A percentile compares a stretch with the other conserved stretches of the same genome.
phyloP scores from a whole-genome alignment of 2,888 invertebrate genomes.

The Blera fallax region DNA sequence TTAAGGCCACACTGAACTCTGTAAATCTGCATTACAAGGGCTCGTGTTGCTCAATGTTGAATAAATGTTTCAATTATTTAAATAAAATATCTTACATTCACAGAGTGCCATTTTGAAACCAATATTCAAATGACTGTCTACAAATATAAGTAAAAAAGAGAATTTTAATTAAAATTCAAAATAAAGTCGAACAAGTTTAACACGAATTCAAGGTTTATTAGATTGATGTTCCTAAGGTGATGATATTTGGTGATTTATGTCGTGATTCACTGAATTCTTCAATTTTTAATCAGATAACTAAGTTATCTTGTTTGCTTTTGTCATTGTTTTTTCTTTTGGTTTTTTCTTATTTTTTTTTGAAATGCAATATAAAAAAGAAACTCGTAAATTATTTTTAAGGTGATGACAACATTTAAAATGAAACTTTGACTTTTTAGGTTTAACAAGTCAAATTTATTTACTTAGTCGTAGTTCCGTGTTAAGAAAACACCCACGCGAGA shows the following conservation, averaged over 20 bases:
- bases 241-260: conserved; percentile 51
- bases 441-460: neutral
- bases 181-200: conserved; percentile 20
- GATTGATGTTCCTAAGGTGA: conserved; percentile 41
- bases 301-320: conserved; percentile 4
- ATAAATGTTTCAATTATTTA: neutral
- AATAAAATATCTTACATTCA: neutral
- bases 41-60: neutral
- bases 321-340: neutral
- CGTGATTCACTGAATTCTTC: conserved; percentile 21
- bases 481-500: neutral
- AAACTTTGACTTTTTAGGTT: neutral
- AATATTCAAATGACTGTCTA: conserved; percentile 6
- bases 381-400: conserved; percentile 24
- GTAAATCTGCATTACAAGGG: neutral
- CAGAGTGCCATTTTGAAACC: neutral
- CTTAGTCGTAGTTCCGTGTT: neutral
- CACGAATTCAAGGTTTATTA: conserved; percentile 45
- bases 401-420: conserved; percentile 24
- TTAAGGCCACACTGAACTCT: neutral
- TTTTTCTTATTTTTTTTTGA: neutral
- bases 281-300: conserved; percentile 25
- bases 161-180: neutral
- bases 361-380: neutral
- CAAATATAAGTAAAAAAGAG: neutral